Evolutionary conservation across 2,888 invertebrate species (phyloP), one percentile per base, ranked within the genome.

Genomic region (Acronicta aceris): DNA sequence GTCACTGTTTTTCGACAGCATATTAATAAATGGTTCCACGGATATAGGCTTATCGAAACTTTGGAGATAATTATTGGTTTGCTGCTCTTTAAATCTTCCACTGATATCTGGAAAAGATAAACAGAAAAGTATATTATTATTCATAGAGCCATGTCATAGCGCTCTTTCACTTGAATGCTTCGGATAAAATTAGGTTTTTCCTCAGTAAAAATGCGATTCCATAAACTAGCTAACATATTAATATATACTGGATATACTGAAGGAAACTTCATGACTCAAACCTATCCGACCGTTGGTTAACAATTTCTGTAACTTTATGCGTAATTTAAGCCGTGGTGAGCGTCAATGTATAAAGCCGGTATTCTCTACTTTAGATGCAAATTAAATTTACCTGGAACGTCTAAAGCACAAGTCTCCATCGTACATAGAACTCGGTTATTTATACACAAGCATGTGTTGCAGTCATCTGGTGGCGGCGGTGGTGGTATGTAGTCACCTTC

Each of bases 371-470:
- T 10, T 30, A 1, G 1, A 3, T 10, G 9, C 4, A 30, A 30
- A 4, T 30, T 30, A 10, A 30, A 4, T 30, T 9, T 69, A 69
- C 66, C 70, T 62, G 43, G 17, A 21, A 9, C 5, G n/a, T 33
- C 12, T 1, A 9, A 21, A n/a, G 12, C 12, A 49, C 63, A 67
- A 0, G 0, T 38, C 1, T 15, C 45, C 15, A 21, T 15, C 4
- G 56, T 49, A 25, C 67, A 67, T 1, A 49, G 0, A 42, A 67
- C 21, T 6, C 9, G 16, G 2, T 56, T 16, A 12, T 46, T 15
- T 5, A 56, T 1, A 17, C 67, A 67, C 21, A 12, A n/a, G 16
- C 70, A 66, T 1, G 0, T 51, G n/a, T 66, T 67, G 17, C 70
- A 67, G 36, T 61, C 62, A 41, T 49, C 15, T 1, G 69, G 55